Evolutionary conservation across 2,888 invertebrate species (phyloP).

Genomic region (Drosophila suboccidentalis): DNA sequence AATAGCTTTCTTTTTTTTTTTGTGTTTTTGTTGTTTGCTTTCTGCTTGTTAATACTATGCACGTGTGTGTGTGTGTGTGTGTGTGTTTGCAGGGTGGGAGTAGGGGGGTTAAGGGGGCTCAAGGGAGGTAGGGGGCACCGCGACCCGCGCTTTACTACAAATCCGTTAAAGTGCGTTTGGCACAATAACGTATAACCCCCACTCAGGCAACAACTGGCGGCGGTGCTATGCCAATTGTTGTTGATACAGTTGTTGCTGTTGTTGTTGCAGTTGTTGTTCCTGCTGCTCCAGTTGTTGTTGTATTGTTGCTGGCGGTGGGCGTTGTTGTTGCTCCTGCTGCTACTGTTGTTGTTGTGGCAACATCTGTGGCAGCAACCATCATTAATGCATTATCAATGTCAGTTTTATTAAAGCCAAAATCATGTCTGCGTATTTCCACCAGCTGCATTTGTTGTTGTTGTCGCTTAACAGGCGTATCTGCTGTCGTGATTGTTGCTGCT

Average conservation of each 20-base stretch:
- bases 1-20: constrained; percentile 29
- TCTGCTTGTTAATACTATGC: constrained; percentile 57
- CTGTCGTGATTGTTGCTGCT: constrained; percentile 8
- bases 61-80: constrained; percentile 34
- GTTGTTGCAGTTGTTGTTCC: constrained; percentile 4
- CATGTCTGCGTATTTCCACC: constrained; percentile 2
- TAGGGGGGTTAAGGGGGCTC: constrained; percentile 4
- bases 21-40: background rate
- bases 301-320: constrained; percentile 1
- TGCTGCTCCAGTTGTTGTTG: constrained; percentile 8
- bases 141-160: constrained; percentile 76
- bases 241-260: constrained; percentile 8
- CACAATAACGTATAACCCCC: constrained; percentile 84
- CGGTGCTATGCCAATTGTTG: constrained; percentile 67
- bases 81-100: constrained; percentile 8
- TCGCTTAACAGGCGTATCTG: constrained; percentile 6
- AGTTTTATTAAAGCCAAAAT: constrained; percentile 4
- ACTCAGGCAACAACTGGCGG: constrained; percentile 84
- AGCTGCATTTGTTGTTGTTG: constrained; percentile 20
- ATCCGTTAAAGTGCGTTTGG: constrained; percentile 81
- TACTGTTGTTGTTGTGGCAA: background rate
- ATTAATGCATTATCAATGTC: constrained; percentile 9
- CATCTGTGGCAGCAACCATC: constrained; percentile 2
- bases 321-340: background rate
- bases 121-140: constrained; percentile 17